Percentiles rank a stretch among this genome's conserved stretches.
Evolutionary conservation across 2,113 vertebrate species (phyloP).

Genomic region (Oryzias javanicus): DNA sequence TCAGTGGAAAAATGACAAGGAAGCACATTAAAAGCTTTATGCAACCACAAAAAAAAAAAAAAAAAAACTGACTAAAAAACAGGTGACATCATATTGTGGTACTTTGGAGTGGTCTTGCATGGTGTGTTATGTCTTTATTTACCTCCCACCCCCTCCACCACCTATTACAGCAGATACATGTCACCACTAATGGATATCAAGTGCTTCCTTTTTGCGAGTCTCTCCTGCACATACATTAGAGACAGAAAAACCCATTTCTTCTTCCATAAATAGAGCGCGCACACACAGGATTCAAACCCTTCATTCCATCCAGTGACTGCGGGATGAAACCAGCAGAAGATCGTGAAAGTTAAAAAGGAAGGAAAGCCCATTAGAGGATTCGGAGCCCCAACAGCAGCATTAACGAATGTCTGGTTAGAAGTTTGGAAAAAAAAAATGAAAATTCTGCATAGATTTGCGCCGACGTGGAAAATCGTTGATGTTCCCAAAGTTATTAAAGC

Average conservation of each 20-base stretch:
- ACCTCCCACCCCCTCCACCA: slow-evolving; percentile 29
- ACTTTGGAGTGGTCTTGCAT: slow-evolving; percentile 63
- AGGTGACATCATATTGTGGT: slow-evolving; percentile 59
- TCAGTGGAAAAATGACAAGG: slow-evolving; percentile 48
- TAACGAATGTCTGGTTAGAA: slow-evolving; percentile 30
- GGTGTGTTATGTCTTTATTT: slow-evolving; percentile 61
- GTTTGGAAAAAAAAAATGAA: background rate
- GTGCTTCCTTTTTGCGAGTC: slow-evolving; percentile 66
- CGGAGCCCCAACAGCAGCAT: slow-evolving; percentile 55
- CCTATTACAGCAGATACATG: slow-evolving; percentile 65
- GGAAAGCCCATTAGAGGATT: slow-evolving; percentile 61
- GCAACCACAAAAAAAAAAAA: slow-evolving; percentile 26
- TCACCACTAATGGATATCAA: slow-evolving; percentile 81
- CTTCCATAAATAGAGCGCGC: slow-evolving; percentile 43
- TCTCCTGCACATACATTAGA: slow-evolving; percentile 67
- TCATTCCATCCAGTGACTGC: slow-evolving; percentile 31
- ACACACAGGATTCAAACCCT: slow-evolving; percentile 17
- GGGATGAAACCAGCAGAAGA: slow-evolving; percentile 76
- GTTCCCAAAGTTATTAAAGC: slow-evolving; percentile 6
- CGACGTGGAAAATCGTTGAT: background rate
- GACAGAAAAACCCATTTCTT: slow-evolving; percentile 65
- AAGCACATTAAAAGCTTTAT: slow-evolving; percentile 65
- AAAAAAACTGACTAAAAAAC: slow-evolving; percentile 34
- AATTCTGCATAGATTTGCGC: background rate
- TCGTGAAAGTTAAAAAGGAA: slow-evolving; percentile 74